phyloP scores from a whole-genome alignment of 2,113 vertebrate genomes.

The Cervus canadensis region DNA sequence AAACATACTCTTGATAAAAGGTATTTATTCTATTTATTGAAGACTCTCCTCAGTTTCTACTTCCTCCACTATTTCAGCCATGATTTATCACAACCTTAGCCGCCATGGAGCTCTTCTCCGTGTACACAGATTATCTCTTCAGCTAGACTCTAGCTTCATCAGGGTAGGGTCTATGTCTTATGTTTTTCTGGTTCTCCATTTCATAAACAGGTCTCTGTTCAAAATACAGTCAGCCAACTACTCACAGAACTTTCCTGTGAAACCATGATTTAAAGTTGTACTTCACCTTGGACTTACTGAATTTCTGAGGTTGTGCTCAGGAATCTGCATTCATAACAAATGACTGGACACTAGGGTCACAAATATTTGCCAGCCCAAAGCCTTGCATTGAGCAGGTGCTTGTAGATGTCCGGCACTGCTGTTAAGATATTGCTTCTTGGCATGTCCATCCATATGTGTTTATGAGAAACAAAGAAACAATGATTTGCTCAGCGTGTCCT shows the following conservation, averaged over 20 bases:
- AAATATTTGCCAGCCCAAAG: background rate
- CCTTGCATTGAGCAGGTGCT: background rate
- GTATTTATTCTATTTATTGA: background rate
- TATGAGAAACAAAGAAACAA: background rate
- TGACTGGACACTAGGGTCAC: background rate
- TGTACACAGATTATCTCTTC: background rate
- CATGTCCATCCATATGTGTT: fast-evolving
- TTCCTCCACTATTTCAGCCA: background rate
- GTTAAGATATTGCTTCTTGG: background rate
- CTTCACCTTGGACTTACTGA: background rate
- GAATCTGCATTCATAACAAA: background rate
- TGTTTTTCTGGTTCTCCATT: background rate
- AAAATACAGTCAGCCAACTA: background rate
- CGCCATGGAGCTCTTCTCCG: background rate
- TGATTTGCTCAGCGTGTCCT: background rate
- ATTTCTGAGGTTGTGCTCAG: background rate
- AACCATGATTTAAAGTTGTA: background rate
- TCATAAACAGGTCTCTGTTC: background rate
- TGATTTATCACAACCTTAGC: background rate
- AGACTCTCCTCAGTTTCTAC: background rate
- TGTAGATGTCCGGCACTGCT: background rate
- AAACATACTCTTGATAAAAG: background rate
- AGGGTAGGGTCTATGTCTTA: fast-evolving
- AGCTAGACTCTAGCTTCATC: background rate
- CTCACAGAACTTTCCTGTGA: background rate